These are phyloP conservation scores for Hippocampus mohnikei DNA, from an alignment of 2,113 vertebrate species.

Conservation along the genomic window DNA sequence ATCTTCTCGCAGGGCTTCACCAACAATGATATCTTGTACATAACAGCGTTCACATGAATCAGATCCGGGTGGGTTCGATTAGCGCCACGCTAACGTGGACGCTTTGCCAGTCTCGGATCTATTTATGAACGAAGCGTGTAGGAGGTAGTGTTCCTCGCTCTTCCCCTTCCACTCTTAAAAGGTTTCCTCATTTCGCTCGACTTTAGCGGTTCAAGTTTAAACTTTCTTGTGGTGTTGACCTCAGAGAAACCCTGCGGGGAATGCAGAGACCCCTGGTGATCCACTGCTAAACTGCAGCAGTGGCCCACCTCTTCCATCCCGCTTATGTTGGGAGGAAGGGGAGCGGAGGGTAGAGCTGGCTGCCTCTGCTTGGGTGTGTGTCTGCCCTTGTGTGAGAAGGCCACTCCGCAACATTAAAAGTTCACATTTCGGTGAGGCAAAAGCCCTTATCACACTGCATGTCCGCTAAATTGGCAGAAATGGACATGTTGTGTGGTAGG, in stretches of 20 bases:
- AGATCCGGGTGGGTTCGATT: constrained; percentile 66
- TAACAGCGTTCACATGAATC: constrained; percentile 68
- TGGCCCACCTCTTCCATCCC: constrained; percentile 57
- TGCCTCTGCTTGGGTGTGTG: constrained; percentile 18
- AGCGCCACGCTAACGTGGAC: constrained; percentile 63
- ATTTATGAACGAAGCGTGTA: constrained; percentile 69
- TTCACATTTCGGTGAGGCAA: neutral
- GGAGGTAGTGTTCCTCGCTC: constrained; percentile 65
- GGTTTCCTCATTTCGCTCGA: constrained; percentile 65
- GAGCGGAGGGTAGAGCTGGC: constrained; percentile 39
- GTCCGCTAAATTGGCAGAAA: neutral
- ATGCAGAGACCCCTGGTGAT: constrained; percentile 58
- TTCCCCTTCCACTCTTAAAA: constrained; percentile 59
- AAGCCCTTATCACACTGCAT: neutral
- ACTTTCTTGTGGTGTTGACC: constrained; percentile 67
- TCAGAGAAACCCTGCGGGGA: constrained; percentile 53
- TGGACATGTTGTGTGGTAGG: neutral
- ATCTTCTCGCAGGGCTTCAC: constrained; percentile 51
- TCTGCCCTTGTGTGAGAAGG: constrained; percentile 15
- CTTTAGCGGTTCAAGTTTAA: constrained; percentile 63
- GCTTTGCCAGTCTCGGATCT: constrained; percentile 53
- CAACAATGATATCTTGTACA: constrained; percentile 67
- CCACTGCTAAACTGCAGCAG: constrained; percentile 59
- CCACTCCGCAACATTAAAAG: constrained; percentile 15
- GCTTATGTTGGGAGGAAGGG: constrained; percentile 45